A percentile compares a stretch with the other conserved stretches of the same genome.
phyloP scores from a whole-genome alignment of 2,888 invertebrate genomes.

The Allolobophora icterica region DNA sequence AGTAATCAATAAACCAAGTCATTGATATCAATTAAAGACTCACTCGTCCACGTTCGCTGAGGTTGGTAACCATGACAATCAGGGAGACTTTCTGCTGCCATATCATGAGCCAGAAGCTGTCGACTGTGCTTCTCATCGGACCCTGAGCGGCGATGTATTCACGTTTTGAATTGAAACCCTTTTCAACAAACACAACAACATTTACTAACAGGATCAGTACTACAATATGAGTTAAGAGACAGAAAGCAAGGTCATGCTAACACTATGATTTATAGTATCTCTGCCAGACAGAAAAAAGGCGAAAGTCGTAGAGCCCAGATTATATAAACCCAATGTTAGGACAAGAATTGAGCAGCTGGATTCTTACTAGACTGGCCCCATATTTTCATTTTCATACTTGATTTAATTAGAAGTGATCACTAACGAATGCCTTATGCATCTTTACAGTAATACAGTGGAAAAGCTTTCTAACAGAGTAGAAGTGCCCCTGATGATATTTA shows the following conservation, averaged over 20 bases:
- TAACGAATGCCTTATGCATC: background rate
- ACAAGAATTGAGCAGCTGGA: background rate
- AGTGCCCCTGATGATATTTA: background rate
- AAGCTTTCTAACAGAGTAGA: background rate
- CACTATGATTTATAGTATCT: background rate
- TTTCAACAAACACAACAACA: background rate
- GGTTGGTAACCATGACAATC: conserved; percentile 95
- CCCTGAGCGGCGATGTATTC: conserved; percentile 99
- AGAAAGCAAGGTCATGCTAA: background rate
- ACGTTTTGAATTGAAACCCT: conserved; percentile 91
- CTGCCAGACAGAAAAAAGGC: background rate
- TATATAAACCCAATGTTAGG: background rate
- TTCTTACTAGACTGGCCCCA: background rate
- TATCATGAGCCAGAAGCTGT: conserved; percentile 99
- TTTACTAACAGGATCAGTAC: background rate
- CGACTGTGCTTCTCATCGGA: conserved; percentile 92
- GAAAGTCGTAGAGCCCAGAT: background rate
- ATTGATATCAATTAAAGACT: background rate
- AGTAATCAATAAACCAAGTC: background rate
- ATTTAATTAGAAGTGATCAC: background rate
- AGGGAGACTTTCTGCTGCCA: conserved; percentile 97
- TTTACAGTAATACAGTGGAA: background rate
- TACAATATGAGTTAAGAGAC: background rate
- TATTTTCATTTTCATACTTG: background rate
- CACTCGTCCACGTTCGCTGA: conserved; percentile 73